Evolutionary conservation across 2,888 invertebrate species (phyloP).

Genomic region (Lochmaea capreae): DNA sequence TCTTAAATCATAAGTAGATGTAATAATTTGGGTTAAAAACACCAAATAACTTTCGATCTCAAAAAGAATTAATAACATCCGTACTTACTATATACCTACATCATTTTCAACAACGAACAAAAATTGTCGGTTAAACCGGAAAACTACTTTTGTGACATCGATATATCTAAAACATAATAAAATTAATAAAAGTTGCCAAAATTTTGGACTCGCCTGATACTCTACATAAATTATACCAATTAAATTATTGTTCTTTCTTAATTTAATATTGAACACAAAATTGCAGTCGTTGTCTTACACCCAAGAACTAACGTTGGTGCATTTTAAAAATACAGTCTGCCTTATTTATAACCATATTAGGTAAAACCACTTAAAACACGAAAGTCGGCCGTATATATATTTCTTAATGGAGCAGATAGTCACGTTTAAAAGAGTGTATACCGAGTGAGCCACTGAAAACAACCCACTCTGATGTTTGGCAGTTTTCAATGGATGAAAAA

Average conservation of each 20-base stretch:
- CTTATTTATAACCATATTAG: slow-evolving; percentile 9
- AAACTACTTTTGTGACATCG: background rate
- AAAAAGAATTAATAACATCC: background rate
- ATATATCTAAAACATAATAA: background rate
- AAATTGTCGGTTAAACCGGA: slow-evolving; percentile 3
- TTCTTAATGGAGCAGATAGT: background rate
- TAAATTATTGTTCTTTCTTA: slow-evolving; percentile 45
- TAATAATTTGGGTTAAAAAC: background rate
- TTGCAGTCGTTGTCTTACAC: slow-evolving; percentile 49
- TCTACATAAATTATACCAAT: slow-evolving; percentile 49
- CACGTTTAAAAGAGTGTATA: background rate
- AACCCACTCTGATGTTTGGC: background rate
- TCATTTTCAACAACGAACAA: slow-evolving; percentile 1
- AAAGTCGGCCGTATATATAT: slow-evolving; percentile 11
- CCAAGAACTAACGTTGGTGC: slow-evolving; percentile 13
- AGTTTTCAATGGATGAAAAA: background rate
- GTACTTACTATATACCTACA: background rate
- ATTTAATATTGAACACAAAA: slow-evolving; percentile 52
- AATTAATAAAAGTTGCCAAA: slow-evolving; percentile 1
- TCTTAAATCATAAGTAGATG: background rate
- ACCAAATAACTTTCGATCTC: background rate
- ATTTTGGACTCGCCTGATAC: slow-evolving; percentile 7
- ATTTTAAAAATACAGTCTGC: slow-evolving; percentile 34
- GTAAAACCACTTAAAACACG: slow-evolving; percentile 8
- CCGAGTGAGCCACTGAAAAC: background rate